Evolutionary conservation across 2,888 invertebrate species (phyloP), one percentile per base, ranked within the genome.

Genomic region (Cheiracanthium punctorium): DNA sequence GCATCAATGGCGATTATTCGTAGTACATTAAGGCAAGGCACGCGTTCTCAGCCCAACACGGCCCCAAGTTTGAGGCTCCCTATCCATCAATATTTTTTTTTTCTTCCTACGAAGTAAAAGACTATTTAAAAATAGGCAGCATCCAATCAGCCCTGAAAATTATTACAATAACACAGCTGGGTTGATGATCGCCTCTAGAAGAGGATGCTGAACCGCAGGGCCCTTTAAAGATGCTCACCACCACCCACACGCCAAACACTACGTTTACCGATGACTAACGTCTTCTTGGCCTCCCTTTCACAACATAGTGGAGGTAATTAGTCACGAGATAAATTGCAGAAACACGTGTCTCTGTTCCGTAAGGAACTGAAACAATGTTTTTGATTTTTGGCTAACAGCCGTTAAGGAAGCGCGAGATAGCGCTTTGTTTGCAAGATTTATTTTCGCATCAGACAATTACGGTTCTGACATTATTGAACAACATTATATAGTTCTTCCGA

Each of bases 91-190:
- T 58, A 58, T 58, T 58, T 58, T n/a, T n/a, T n/a, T n/a, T n/a
- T n/a, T n/a, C n/a, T 58, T 58, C 58, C 24, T 24, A 58, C 58
- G 58, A 58, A 20, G 24, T 5, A 29, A 48, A 48, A 72, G 43
- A 72, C 41, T n/a, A 10, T 71, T 72, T 72, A 72, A 72, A 72
- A 72, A 72, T 48, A 72, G 41, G 29, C 65, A 58, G 33, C 28
- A 17, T 28, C n/a, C 81, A 81, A 43, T 80, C 80, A 64, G 20
- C 80, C 52, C 48, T 33, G 24, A 69, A 43, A 82, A 76, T 76
- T 65, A 71, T 82, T 76, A 65, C 48, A 64, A 82, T 37, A 82
- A 82, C 76, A 72, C 76, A 82, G 82, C 76, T 82, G 76, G 76
- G 58, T 17, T 2, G 20, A 20, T 24, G 71, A 48, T 32, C 28